Conservation (phyloP, 1,140 invertebrate genomes). For the Ostrea denselamellosa region DNA sequence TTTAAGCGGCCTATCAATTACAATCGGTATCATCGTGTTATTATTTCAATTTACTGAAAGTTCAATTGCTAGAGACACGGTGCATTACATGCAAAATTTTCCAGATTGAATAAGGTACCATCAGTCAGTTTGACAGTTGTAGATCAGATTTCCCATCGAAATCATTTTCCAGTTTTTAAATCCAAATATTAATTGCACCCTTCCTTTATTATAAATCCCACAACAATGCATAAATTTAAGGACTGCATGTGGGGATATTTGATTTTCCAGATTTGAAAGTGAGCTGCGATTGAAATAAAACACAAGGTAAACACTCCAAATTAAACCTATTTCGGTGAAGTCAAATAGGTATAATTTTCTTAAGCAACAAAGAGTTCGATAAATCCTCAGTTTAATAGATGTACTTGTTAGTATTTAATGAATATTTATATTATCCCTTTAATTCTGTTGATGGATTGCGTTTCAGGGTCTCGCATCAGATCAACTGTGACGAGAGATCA, state of each 20-base stretch:
- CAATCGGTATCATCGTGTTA: neutral
- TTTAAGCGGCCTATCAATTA: too few species aligned
- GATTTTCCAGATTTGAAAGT: neutral
- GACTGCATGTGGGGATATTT: neutral
- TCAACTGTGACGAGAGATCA: constrained; percentile 23
- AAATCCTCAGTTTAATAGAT: neutral
- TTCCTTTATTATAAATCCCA: neutral
- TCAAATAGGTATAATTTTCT: neutral
- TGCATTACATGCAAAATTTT: neutral
- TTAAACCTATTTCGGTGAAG: neutral
- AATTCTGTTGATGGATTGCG: constrained; percentile 32
- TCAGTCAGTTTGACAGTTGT: neutral
- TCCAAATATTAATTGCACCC: neutral
- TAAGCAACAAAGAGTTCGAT: neutral
- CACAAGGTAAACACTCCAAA: neutral
- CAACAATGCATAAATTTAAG: neutral
- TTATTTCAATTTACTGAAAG: neutral
- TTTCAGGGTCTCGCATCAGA: neutral
- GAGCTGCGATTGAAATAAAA: neutral
- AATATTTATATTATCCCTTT: constrained; percentile 37
- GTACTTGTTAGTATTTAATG: neutral
- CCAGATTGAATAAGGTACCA: neutral
- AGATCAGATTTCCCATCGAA: neutral
- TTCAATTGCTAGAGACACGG: neutral
- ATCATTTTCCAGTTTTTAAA: neutral